These are phyloP conservation scores for Eupithecia vulgata DNA, from an alignment of 2,888 invertebrate species.

Conservation along the genomic window DNA sequence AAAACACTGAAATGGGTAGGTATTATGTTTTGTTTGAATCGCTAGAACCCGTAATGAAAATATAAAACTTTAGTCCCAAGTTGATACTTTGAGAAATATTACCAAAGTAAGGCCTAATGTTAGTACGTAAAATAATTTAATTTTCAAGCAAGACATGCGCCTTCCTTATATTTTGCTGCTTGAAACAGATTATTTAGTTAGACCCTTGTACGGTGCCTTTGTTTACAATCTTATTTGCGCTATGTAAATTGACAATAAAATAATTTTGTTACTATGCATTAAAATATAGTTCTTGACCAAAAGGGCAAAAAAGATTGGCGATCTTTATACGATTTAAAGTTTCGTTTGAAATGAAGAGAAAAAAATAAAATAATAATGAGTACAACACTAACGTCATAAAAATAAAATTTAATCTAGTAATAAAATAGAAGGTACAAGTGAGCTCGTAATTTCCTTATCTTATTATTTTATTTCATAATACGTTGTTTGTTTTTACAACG, in stretches of 20 bases:
- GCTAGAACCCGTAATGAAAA: neutral
- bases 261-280: too few species aligned
- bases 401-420: neutral
- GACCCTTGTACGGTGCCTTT: neutral
- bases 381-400: neutral
- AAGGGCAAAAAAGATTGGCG: too few species aligned
- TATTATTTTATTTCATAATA: neutral
- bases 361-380: too few species aligned
- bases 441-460: slow-evolving; percentile 3
- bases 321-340: too few species aligned
- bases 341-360: too few species aligned
- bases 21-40: slow-evolving; percentile 3
- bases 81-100: slow-evolving; percentile 3
- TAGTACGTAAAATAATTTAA: neutral
- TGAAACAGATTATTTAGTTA: neutral
- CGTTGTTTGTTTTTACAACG: neutral
- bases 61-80: neutral
- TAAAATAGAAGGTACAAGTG: neutral
- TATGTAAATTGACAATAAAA: neutral
- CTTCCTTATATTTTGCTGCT: neutral
- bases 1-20: slow-evolving; percentile 2
- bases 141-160: neutral
- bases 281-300: too few species aligned
- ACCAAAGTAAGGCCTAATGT: neutral
- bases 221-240: neutral